Evolutionary conservation across 2,797 vertebrate species (phyloP).

Genomic region (Poeciliopsis paucimaculata): DNA sequence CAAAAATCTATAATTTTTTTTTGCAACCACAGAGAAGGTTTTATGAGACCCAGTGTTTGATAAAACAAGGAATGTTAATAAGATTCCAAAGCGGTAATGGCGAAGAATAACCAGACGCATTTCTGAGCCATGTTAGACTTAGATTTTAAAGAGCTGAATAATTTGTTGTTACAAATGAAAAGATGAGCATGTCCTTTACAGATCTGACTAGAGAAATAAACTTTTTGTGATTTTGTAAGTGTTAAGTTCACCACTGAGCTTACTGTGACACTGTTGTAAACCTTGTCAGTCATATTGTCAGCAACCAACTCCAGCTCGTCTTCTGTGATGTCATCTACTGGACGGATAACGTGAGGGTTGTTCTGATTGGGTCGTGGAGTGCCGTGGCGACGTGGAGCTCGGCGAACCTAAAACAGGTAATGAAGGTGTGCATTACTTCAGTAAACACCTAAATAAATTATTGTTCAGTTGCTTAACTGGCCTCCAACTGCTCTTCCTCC

Average conservation of each 20-base stretch:
- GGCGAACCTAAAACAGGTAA: conserved; percentile 59
- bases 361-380: conserved; percentile 45
- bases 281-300: conserved; percentile 78
- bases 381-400: conserved; percentile 45
- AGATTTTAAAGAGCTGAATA: neutral
- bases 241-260: conserved; percentile 33
- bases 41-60: neutral
- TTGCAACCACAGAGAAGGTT: neutral
- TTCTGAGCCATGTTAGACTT: neutral
- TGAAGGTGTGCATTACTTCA: neutral
- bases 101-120: neutral
- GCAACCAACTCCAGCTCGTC: conserved; percentile 80
- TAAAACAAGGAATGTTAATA: neutral
- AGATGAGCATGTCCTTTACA: neutral
- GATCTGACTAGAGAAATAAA: neutral
- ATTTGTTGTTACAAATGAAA: neutral
- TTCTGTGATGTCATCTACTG: conserved; percentile 80
- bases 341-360: conserved; percentile 74
- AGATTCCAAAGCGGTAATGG: neutral
- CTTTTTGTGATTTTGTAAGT: neutral
- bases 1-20: too few relatives aligned
- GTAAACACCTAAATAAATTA: neutral
- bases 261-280: conserved; percentile 78
- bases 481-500: conserved; percentile 79
- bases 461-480: conserved; percentile 26